Conservation (phyloP, 2,113 vertebrate species). For the Myanophis thanlyinensis region DNA sequence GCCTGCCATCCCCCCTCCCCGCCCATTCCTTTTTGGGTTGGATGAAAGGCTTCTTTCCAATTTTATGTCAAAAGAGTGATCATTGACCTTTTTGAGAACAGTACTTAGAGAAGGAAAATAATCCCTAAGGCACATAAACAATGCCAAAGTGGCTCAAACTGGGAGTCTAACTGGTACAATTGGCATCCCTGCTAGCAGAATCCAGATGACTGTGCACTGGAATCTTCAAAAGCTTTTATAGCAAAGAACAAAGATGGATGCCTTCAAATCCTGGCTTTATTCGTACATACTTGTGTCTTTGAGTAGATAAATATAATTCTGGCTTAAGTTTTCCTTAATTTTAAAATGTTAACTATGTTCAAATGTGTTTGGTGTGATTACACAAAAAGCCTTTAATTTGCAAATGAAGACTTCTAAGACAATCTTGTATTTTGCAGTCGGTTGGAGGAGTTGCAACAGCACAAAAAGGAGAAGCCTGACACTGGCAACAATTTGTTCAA, state of each 20-base stretch:
- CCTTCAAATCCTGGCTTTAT: background rate
- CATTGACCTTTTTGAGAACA: background rate
- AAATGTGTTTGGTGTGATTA: background rate
- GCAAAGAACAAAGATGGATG: background rate
- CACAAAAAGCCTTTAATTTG: background rate
- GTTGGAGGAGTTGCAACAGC: background rate
- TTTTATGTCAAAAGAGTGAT: background rate
- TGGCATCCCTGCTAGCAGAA: background rate
- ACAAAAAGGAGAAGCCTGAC: background rate
- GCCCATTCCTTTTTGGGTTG: background rate
- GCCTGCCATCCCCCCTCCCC: fast-evolving
- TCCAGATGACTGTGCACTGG: background rate
- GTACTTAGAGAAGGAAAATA: background rate
- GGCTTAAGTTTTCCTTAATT: background rate
- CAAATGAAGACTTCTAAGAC: background rate
- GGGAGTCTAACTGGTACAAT: background rate
- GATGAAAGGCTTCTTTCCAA: background rate
- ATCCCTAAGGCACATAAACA: background rate
- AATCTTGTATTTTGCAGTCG: background rate
- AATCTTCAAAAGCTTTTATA: background rate
- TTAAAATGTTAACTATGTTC: background rate
- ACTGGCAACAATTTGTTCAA: background rate
- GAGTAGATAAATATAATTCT: background rate
- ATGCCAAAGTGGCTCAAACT: background rate
- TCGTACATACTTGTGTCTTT: background rate